Conservation (phyloP, 1,140 invertebrate species). For the Zelostemma sp. region DNA sequence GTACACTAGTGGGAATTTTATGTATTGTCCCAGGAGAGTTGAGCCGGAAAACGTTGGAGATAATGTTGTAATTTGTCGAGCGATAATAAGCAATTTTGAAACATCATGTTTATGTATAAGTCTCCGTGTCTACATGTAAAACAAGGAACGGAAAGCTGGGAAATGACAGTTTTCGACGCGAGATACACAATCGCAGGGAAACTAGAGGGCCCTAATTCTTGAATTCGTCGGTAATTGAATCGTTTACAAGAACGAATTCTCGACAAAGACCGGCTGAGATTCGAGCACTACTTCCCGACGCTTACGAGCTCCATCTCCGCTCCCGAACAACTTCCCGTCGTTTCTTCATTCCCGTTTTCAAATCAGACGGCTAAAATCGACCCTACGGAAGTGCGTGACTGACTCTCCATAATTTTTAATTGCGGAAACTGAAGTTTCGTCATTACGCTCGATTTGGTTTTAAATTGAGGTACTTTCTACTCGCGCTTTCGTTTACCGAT, state of each 20-base stretch:
- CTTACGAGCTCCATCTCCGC: slow-evolving; percentile 53
- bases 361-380: slow-evolving; percentile 30
- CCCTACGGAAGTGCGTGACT: slow-evolving; percentile 32
- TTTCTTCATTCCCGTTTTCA: slow-evolving; percentile 43
- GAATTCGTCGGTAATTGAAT: slow-evolving; percentile 46
- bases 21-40: slow-evolving; percentile 35
- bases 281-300: slow-evolving; percentile 32
- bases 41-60: slow-evolving; percentile 42
- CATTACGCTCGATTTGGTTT: slow-evolving; percentile 15
- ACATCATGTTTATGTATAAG: slow-evolving; percentile 44
- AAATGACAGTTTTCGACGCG: slow-evolving; percentile 32
- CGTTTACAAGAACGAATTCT: slow-evolving; percentile 48
- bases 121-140: slow-evolving; percentile 18
- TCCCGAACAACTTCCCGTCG: slow-evolving; percentile 51
- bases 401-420: slow-evolving; percentile 23
- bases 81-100: slow-evolving; percentile 49
- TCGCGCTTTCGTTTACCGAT: no score
- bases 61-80: slow-evolving; percentile 49
- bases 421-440: slow-evolving; percentile 6
- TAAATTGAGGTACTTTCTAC: no score
- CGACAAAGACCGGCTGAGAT: slow-evolving; percentile 31
- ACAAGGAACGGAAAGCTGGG: slow-evolving; percentile 20
- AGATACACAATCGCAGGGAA: slow-evolving; percentile 32
- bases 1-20: slow-evolving; percentile 40
- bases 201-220: slow-evolving; percentile 18